Conservation (phyloP, 2,888 invertebrate genomes). For the Selenia dentaria region DNA sequence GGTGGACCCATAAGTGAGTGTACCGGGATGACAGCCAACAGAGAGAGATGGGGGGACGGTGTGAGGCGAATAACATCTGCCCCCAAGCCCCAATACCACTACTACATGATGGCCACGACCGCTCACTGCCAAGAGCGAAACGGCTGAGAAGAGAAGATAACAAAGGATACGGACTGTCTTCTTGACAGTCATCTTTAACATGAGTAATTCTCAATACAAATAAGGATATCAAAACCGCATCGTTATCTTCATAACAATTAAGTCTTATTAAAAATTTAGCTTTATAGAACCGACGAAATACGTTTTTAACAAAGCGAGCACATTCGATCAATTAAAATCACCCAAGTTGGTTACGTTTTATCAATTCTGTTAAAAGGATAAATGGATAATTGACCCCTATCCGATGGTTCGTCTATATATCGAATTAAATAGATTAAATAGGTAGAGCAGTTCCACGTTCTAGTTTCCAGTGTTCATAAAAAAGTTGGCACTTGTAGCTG, state of each 20-base stretch:
- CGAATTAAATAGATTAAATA: conserved; percentile 73
- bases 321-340: conserved; percentile 79
- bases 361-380: conserved; percentile 84
- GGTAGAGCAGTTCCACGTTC: conserved; percentile 65
- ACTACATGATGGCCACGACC: too few species aligned
- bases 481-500: too few species aligned
- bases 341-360: conserved; percentile 80
- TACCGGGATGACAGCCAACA: too few species aligned
- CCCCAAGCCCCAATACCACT: too few species aligned
- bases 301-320: conserved; percentile 69
- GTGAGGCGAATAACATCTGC: too few species aligned
- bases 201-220: too few species aligned
- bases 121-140: too few species aligned
- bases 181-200: too few species aligned
- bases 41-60: too few species aligned
- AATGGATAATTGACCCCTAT: conserved; percentile 84
- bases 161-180: too few species aligned
- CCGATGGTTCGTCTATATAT: conserved; percentile 69
- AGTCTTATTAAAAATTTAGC: conserved; percentile 49
- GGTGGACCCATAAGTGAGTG: too few species aligned
- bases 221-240: conserved; percentile 24
- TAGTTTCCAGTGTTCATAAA: conserved; percentile 37
- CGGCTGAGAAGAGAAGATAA: too few species aligned
- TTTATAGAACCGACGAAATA: conserved; percentile 57
- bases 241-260: conserved; percentile 38